phyloP scores from a whole-genome alignment of 2,888 invertebrate species.

The Amiota mariae region DNA sequence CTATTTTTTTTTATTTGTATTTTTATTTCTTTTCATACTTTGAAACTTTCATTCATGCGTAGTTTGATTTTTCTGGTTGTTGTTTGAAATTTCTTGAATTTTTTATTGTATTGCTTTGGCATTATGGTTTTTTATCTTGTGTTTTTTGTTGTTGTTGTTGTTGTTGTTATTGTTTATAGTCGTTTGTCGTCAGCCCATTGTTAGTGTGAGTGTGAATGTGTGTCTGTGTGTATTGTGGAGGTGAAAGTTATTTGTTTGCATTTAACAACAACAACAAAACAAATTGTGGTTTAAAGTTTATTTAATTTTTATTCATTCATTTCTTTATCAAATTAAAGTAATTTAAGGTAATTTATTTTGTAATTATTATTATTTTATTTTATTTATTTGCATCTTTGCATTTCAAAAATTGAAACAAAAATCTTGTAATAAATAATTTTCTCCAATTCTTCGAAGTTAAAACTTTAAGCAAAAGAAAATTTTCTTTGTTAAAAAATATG shows the following conservation, averaged over 20 bases:
- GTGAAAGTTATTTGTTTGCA: constrained; percentile 63
- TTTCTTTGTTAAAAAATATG: too few species aligned
- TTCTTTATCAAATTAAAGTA: too few species aligned
- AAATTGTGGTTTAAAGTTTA: constrained; percentile 48
- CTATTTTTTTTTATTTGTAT: constrained; percentile 37
- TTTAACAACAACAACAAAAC: constrained; percentile 20
- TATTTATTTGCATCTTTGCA: too few species aligned
- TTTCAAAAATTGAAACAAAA: too few species aligned
- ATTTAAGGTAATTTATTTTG: too few species aligned
- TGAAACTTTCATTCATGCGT: constrained; percentile 67
- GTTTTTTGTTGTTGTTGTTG: constrained; percentile 43
- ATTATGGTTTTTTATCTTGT: constrained; percentile 36
- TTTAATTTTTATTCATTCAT: constrained; percentile 18
- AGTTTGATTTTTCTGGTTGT: constrained; percentile 21
- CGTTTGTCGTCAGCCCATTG: constrained; percentile 32
- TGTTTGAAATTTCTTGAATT: constrained; percentile 11
- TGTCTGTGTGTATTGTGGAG: constrained; percentile 44
- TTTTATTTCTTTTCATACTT: constrained; percentile 39
- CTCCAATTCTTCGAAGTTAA: too few species aligned
- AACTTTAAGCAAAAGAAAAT: too few species aligned
- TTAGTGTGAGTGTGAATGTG: constrained; percentile 21
- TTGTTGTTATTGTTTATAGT: constrained; percentile 42
- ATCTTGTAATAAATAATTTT: too few species aligned
- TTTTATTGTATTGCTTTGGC: constrained; percentile 35
- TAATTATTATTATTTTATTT: too few species aligned